Base-by-base conservation (phyloP, 1,140 invertebrate species). In the Copidosoma floridanum region DNA sequence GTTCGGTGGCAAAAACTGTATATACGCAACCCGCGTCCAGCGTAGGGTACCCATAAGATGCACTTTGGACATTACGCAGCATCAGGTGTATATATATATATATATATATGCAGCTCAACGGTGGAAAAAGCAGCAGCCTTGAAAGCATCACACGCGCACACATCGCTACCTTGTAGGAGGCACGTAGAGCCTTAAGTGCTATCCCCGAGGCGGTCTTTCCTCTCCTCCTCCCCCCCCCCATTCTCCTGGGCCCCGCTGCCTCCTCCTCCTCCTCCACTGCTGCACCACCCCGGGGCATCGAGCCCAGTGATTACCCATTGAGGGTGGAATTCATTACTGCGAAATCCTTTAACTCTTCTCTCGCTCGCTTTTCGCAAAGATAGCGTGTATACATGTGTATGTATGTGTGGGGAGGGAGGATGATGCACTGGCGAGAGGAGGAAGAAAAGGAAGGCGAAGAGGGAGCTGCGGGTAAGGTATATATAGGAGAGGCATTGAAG, bases 261-360 rank as follows among this genome's bases (percentile, higher is more conserved):
- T 6, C 6, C 29, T 12, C 6, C 29, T 6, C 6, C 6, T 32
- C 29, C 6, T 32, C 29, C 6, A 12, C 29, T 32, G 29, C 54
- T 65, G 40, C 54, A 61, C 38, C 51, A 56, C 57, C 55, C 55
- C 35, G 29, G 57, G 52, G 64, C 63, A 66, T 64, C 65, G 57
- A 71, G 68, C 46, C 63, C 63, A 52, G 66, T 72, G 67, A 72
- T 72, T 73, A 70, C 71, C 70, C 48, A 50, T 70, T 71, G 72
- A 74, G 72, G 72, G 69, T 73, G 71, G 70, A 74, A 74, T 74
- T 74, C 71, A 73, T 72, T 73, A 71, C 61, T 41, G 52, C 57
- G 67, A 71, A 73, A 71, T 73, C 68, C 67, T 65, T 57, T 48
- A 57, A n/a, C n/a, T n/a, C n/a, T n/a, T n/a, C n/a, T n/a, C n/a